These are phyloP conservation scores for Hydrozoanthus tunicans DNA, from an alignment of 64 coral and sea anemone species.

Conservation along the genomic window DNA sequence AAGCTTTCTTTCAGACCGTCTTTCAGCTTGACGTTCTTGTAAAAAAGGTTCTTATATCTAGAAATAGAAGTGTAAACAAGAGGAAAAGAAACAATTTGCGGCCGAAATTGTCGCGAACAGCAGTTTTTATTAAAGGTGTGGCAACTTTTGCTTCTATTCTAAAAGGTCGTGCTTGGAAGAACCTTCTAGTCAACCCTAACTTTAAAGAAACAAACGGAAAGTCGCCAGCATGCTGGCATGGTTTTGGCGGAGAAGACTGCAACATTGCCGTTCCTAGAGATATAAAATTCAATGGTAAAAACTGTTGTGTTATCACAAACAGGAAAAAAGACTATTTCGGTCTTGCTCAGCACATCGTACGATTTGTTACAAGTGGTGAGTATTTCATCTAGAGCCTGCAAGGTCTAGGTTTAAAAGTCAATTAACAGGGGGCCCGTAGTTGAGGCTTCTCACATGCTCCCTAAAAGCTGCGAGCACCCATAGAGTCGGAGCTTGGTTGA, in stretches of 20 bases:
- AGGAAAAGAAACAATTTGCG: no score
- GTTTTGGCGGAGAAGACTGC: neutral
- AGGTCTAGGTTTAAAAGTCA: no score
- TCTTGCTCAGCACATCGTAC: neutral
- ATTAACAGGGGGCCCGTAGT: no score
- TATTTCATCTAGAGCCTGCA: neutral
- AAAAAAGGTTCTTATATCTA: no score
- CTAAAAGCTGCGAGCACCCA: no score
- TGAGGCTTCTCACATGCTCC: no score
- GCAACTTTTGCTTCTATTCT: neutral
- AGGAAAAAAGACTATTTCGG: conserved; percentile 1
- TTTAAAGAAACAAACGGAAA: neutral
- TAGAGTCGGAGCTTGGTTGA: no score
- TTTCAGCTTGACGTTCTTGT: no score
- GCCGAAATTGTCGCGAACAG: no score
- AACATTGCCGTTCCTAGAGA: neutral
- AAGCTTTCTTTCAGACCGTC: no score
- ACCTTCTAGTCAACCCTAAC: conserved; percentile 7
- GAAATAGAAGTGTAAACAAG: no score
- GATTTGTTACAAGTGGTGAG: conserved; percentile 23
- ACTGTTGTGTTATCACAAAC: conserved; percentile 1
- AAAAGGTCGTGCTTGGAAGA: neutral
- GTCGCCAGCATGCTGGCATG: neutral
- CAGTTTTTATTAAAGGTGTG: no score
- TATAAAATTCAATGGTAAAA: conserved; percentile 15